A percentile compares a stretch with the other conserved stretches of the same genome.
Evolutionary conservation across 2,888 invertebrate genomes (phyloP).

Genomic region (Dicranocentrus wangi): DNA sequence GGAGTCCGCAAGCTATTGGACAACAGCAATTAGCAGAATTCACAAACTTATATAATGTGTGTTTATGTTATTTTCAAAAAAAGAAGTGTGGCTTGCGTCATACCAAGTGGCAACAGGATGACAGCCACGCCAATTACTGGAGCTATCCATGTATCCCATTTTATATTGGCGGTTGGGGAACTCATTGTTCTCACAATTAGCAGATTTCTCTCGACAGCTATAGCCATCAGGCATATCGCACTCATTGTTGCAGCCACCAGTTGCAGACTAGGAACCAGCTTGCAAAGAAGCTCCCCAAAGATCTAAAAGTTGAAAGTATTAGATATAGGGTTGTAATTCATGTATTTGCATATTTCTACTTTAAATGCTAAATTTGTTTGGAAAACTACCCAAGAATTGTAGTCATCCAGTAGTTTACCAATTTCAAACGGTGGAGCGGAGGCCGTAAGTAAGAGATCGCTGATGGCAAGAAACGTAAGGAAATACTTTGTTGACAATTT

Average conservation of each 20-base stretch:
- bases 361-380: too few species aligned
- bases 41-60: too few species aligned
- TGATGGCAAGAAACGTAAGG: slow-evolving; percentile 57
- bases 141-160: slow-evolving; percentile 32
- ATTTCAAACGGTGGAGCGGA: slow-evolving; percentile 54
- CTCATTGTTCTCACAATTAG: slow-evolving; percentile 61
- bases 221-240: slow-evolving; percentile 63
- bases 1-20: slow-evolving; percentile 46
- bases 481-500: slow-evolving; percentile 63
- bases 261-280: slow-evolving; percentile 63
- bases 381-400: slow-evolving; percentile 43
- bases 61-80: too few species aligned
- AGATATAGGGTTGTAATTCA: too few species aligned
- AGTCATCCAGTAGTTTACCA: slow-evolving; percentile 27
- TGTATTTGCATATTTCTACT: too few species aligned
- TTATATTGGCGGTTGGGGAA: background rate
- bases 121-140: background rate
- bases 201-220: slow-evolving; percentile 67
- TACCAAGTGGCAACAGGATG: slow-evolving; percentile 27
- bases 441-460: slow-evolving; percentile 60
- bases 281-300: slow-evolving; percentile 65
- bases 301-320: slow-evolving; percentile 28
- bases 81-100: too few species aligned
- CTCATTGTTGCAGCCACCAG: slow-evolving; percentile 59
- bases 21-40: background rate